These are phyloP conservation scores for Phyllopteryx taeniolatus DNA, from an alignment of 2,113 vertebrate species.

Conservation along the genomic window DNA sequence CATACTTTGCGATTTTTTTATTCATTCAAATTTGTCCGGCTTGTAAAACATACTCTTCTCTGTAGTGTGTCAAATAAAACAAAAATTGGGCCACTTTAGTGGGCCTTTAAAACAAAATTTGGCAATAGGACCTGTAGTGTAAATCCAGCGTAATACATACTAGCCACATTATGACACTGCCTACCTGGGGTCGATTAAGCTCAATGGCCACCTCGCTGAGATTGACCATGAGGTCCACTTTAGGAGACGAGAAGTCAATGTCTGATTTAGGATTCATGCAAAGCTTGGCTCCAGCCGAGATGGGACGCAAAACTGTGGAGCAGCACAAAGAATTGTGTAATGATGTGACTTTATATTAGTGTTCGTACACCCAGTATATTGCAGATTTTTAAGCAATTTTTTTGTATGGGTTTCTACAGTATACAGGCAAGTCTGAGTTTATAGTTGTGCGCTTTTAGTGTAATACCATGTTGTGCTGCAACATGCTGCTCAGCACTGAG, in stretches of 20 bases:
- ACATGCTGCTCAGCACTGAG: no score
- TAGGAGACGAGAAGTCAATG: constrained; percentile 89
- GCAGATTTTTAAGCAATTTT: not conserved
- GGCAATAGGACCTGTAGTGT: no score
- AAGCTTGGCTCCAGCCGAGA: constrained; percentile 91
- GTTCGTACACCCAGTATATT: not conserved
- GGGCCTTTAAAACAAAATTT: no score
- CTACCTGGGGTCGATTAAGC: constrained; percentile 91
- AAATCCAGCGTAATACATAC: no score
- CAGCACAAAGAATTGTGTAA: constrained; percentile 9
- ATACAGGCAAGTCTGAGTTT: no score
- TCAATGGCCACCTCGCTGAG: constrained; percentile 89
- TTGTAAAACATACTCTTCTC: no score
- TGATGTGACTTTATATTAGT: not conserved
- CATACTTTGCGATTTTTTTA: no score
- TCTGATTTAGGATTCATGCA: constrained; percentile 95
- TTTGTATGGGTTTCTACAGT: not conserved
- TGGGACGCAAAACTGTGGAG: constrained; percentile 86
- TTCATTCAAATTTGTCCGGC: no score
- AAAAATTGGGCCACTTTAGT: no score
- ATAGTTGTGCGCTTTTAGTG: no score
- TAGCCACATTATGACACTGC: not conserved
- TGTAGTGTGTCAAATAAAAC: no score
- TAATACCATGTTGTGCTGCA: not conserved
- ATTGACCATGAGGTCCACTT: constrained; percentile 87